phyloP scores from a whole-genome alignment of 2,113 vertebrate genomes.

The Austrofundulus limnaeus region DNA sequence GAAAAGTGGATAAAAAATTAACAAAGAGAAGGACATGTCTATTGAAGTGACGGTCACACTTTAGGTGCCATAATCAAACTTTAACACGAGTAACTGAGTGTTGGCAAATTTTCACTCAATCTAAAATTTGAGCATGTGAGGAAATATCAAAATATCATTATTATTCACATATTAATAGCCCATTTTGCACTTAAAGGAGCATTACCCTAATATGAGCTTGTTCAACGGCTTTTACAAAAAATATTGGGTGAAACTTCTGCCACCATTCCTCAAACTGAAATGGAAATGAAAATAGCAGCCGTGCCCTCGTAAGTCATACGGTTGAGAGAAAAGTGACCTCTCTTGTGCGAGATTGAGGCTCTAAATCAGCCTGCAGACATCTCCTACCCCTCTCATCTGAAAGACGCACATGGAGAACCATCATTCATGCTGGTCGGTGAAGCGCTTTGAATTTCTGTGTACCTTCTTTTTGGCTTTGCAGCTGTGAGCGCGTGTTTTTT shows the following conservation, averaged over 20 bases:
- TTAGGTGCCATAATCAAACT: background rate
- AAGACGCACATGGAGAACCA: conserved; percentile 46
- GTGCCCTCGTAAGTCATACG: conserved; percentile 59
- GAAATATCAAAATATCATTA: conserved; percentile 4
- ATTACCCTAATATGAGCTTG: background rate
- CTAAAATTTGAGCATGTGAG: conserved; percentile 2
- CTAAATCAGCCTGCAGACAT: conserved; percentile 65
- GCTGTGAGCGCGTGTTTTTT: conserved; percentile 8
- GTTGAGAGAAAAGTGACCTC: conserved; percentile 47
- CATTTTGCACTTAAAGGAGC: background rate
- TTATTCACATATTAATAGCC: background rate
- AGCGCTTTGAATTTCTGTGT: conserved; percentile 50
- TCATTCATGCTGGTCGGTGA: conserved; percentile 49
- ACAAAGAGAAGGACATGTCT: too few relatives aligned
- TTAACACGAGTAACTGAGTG: background rate
- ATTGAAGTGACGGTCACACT: background rate
- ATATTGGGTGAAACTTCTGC: conserved; percentile 34
- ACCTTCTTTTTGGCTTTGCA: conserved; percentile 9
- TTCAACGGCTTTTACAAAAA: conserved; percentile 5
- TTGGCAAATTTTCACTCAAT: background rate
- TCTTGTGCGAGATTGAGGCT: conserved; percentile 52
- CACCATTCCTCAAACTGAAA: conserved; percentile 53
- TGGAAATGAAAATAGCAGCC: conserved; percentile 56
- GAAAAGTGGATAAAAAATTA: too few relatives aligned
- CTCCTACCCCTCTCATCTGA: conserved; percentile 47